phyloP scores from a whole-genome alignment of 2,888 invertebrate genomes.

The Mesorhabditis belari region DNA sequence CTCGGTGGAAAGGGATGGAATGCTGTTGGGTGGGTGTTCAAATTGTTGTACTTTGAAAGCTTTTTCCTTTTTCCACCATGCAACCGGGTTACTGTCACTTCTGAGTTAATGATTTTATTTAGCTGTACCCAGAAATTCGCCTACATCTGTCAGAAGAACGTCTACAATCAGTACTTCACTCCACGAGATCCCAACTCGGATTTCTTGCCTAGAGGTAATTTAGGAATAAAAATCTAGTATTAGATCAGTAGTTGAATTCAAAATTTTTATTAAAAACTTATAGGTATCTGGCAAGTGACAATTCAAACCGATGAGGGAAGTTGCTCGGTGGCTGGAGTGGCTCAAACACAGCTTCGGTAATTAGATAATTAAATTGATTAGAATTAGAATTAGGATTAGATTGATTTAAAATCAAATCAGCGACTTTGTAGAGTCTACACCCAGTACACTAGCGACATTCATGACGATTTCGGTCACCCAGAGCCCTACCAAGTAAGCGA shows the following conservation, averaged over 20 bases:
- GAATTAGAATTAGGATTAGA: constrained; percentile 10
- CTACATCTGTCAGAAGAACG: constrained; percentile 25
- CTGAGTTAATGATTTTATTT: too few relatives aligned
- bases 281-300: constrained; percentile 28
- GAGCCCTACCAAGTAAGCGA: constrained; percentile 15
- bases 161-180: constrained; percentile 12
- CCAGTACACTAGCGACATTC: constrained; percentile 24
- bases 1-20: not conserved
- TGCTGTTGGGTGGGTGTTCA: too few relatives aligned
- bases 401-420: not conserved
- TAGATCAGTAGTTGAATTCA: too few relatives aligned
- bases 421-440: not conserved
- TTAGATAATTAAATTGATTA: too few relatives aligned
- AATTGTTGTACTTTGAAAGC: too few relatives aligned
- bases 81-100: too few relatives aligned
- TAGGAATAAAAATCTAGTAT: too few relatives aligned
- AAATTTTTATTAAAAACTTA: too few relatives aligned
- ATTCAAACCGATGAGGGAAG: constrained; percentile 15
- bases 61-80: too few relatives aligned
- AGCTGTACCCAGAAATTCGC: constrained; percentile 13
- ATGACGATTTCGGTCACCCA: constrained; percentile 22
- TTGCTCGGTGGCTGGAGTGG: constrained; percentile 16
- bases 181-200: constrained; percentile 1
- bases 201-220: constrained; percentile 22
- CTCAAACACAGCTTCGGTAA: constrained; percentile 15